Base-by-base conservation (phyloP, 2,888 invertebrate genomes). In the Hemicrepidius hirtus region DNA sequence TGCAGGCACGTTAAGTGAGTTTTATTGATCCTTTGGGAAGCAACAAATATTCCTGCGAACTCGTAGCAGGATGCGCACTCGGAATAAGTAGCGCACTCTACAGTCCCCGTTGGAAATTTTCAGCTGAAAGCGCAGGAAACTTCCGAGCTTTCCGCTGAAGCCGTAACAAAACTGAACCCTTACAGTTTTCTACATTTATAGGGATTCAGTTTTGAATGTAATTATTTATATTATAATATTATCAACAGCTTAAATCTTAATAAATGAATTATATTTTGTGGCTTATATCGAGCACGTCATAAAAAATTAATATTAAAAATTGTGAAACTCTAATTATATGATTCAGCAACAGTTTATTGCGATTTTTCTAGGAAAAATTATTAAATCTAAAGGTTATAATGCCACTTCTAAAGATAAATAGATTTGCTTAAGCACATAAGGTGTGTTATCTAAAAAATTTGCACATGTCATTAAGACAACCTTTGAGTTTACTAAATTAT, bases 1-100 rank as follows among this genome's bases (percentile, higher is more conserved):
- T 53, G 53, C 28, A 32, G 28, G 16, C 53, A 53, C 21, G 53
- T 37, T 57, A 37, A 57, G 12, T 35, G 57, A 21, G 37, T 40
- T 65, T 65, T 65, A 65, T 66, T 66, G 66, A 66, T 66, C 55
- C 24, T 53, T 20, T 18, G 53, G 37, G 49, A 37, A 46, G 32
- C 32, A 37, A 37, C 20, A 50, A 53, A 50, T 49, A 63, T 44
- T 37, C 37, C 3, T 13, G 13, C 18, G 32, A 32, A 35, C 35
- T 13, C 21, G 3, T 4, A 6, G 13, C 12, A 16, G 16, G n/a
- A 20, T 35, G 57, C 57, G 57, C 57, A 20, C 3, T 16, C 44
- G 24, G 24, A 21, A 60, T 20, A 16, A n/a, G 21, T 44, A 12
- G 60, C 60, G 60, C 44, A 16, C 60, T 60, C 60, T 60, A 20